A percentile compares a stretch with the other conserved stretches of the same genome.
phyloP scores from a whole-genome alignment of 1,140 invertebrate species.

The Neodiprion fabricii region DNA sequence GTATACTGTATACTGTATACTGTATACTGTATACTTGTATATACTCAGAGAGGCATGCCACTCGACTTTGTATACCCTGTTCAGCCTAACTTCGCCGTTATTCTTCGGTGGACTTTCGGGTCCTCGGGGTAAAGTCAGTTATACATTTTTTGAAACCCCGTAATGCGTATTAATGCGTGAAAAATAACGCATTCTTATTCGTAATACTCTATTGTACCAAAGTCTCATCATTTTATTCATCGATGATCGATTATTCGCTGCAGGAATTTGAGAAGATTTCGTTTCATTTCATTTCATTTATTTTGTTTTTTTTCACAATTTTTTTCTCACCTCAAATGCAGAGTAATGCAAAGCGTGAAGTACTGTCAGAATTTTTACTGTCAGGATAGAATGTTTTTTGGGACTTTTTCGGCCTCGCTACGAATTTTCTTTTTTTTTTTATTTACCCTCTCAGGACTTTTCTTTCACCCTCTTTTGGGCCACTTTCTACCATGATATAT shows the following conservation, averaged over 20 bases:
- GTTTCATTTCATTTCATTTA: constrained; percentile 8
- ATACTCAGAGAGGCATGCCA: constrained; percentile 16
- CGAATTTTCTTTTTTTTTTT: constrained; percentile 20
- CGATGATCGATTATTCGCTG: no score
- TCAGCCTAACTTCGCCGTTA: constrained; percentile 34
- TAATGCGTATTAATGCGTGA: constrained; percentile 9
- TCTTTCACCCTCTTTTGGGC: no score
- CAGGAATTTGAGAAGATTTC: background rate
- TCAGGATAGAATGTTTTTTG: background rate
- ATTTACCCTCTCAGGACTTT: no score
- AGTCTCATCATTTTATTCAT: background rate
- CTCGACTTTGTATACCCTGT: constrained; percentile 32
- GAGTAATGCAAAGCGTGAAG: background rate
- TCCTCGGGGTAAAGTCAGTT: constrained; percentile 13
- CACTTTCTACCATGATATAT: no score
- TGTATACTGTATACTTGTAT: constrained; percentile 20
- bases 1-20: constrained; percentile 20
- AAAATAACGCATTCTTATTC: background rate
- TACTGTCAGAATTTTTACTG: constrained; percentile 4
- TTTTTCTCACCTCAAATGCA: background rate
- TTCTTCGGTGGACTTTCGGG: constrained; percentile 27
- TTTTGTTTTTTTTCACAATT: background rate
- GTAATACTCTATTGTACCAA: background rate
- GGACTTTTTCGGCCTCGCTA: constrained; percentile 16
- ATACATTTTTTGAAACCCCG: constrained; percentile 13